Conservation (phyloP, 2,888 invertebrate species). For the Poecilobothrus nobilitatus region DNA sequence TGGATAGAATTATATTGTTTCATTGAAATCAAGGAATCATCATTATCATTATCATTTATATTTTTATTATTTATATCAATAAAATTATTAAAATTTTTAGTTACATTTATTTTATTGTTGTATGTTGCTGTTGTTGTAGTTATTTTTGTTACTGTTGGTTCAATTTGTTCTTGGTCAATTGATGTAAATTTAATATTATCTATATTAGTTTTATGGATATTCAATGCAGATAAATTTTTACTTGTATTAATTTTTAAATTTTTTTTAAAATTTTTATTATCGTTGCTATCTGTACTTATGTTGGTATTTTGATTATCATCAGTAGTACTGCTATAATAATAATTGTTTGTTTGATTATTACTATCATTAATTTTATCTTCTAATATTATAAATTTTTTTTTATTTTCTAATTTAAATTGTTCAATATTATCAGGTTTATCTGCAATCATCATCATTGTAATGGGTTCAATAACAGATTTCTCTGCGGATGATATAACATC, state of each 20-base stretch:
- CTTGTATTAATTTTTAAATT: neutral
- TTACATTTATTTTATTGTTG: constrained; percentile 16
- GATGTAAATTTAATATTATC: neutral
- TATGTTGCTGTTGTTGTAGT: constrained; percentile 15
- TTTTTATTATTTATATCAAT: constrained; percentile 21
- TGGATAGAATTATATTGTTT: constrained; percentile 13
- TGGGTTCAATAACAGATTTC: neutral
- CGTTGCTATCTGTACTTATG: neutral
- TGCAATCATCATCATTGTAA: constrained; percentile 4
- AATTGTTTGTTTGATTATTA: neutral
- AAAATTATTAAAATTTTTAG: constrained; percentile 19
- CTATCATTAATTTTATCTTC: neutral
- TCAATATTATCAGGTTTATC: neutral
- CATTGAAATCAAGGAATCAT: constrained; percentile 18
- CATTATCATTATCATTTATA: constrained; percentile 22
- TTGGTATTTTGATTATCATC: neutral
- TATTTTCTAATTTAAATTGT: constrained; percentile 2
- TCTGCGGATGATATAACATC: no score
- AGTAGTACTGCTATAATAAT: neutral
- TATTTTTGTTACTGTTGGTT: constrained; percentile 9
- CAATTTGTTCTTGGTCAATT: neutral
- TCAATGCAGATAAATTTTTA: constrained; percentile 10
- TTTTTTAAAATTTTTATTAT: neutral
- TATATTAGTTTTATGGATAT: neutral
- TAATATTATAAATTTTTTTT: neutral